Conservation (phyloP, 2,797 vertebrate genomes). For the Clarias fuscus region DNA sequence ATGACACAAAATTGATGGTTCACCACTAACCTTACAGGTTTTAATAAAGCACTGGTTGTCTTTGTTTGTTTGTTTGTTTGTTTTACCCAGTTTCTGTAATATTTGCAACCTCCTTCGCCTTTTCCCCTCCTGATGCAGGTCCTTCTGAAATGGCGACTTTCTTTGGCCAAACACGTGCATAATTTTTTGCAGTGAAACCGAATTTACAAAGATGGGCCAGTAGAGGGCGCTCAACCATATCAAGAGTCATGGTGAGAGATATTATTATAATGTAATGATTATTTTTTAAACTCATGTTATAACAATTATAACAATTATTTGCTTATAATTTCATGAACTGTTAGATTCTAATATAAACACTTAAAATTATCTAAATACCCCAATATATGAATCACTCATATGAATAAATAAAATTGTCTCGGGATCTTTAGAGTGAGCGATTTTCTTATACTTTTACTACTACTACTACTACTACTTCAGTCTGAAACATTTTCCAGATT, state of each 20-base stretch:
- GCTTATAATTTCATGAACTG: neutral
- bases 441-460: neutral
- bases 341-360: neutral
- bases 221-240: constrained; percentile 14
- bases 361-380: neutral
- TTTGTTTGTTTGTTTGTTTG: no score
- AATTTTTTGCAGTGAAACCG: neutral
- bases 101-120: no score
- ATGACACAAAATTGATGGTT: no score
- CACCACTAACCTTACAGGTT: no score
- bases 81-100: no score
- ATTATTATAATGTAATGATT: neutral
- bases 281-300: neutral
- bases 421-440: neutral
- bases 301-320: neutral
- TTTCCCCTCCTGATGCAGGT: no score
- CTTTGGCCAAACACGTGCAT: neutral
- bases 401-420: neutral
- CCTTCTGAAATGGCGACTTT: no score
- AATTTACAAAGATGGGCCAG: constrained; percentile 2
- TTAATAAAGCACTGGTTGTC: no score
- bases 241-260: neutral
- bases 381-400: neutral
- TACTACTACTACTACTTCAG: no score
- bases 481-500: neutral